Evolutionary conservation across 1,140 invertebrate species (phyloP).

Genomic region (Colletes gigas): DNA sequence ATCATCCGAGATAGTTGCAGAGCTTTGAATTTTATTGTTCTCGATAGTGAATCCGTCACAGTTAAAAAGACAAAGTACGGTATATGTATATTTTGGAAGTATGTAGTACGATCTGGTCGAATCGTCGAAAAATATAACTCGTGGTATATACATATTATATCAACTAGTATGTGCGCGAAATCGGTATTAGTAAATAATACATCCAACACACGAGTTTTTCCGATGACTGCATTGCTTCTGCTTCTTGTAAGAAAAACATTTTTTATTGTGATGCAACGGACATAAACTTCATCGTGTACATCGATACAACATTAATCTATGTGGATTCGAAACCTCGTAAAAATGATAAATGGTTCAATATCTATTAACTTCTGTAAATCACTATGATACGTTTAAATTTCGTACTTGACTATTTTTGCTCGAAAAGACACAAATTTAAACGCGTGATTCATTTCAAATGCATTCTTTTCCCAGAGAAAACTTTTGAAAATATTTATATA

Average conservation of each 20-base stretch:
- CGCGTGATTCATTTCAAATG: not conserved
- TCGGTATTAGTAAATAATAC: slow-evolving; percentile 27
- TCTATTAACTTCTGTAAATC: not conserved
- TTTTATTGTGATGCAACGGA: slow-evolving; percentile 5
- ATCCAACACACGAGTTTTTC: not conserved
- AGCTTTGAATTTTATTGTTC: slow-evolving; percentile 27
- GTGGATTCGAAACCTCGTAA: not conserved
- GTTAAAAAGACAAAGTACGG: not conserved
- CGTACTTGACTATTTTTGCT: not conserved
- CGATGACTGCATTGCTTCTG: slow-evolving; percentile 13
- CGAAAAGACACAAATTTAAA: not conserved
- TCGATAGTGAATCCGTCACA: slow-evolving; percentile 10
- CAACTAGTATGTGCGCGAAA: not conserved
- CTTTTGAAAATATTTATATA: slow-evolving; percentile 12
- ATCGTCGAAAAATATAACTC: no score
- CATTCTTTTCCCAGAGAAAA: slow-evolving; percentile 5
- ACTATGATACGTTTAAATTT: no score
- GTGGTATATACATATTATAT: not conserved
- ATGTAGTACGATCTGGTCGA: not conserved
- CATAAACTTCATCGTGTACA: not conserved
- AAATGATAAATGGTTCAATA: not conserved
- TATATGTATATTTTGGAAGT: slow-evolving; percentile 3
- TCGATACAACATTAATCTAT: slow-evolving; percentile 2
- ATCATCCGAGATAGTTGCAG: slow-evolving; percentile 12
- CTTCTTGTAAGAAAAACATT: not conserved